Conservation (phyloP, 92 coral and sea anemone species). For the Paramuricea clavata region DNA sequence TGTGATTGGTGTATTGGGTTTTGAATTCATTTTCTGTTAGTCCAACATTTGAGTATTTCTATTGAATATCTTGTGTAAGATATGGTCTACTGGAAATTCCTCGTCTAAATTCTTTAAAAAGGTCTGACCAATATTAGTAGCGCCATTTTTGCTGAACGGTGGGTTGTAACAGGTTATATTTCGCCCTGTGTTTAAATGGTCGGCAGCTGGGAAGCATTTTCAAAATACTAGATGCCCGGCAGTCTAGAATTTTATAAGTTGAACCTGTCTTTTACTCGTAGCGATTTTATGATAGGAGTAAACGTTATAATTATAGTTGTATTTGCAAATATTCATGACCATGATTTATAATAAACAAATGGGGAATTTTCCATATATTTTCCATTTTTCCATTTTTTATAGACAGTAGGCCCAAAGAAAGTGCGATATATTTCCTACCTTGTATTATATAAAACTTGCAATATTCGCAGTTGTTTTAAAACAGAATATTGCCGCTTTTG, state of each 20-base stretch:
- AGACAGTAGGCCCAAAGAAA: neutral
- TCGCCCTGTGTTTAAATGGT: neutral
- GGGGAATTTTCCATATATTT: too few relatives aligned
- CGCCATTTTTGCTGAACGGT: constrained; percentile 6
- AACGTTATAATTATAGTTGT: too few relatives aligned
- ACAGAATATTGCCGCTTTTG: constrained; percentile 6
- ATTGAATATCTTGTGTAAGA: constrained; percentile 28
- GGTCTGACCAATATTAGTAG: constrained; percentile 1
- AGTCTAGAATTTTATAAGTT: neutral
- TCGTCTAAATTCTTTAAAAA: constrained; percentile 6
- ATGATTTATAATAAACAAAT: constrained; percentile 1
- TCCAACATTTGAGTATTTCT: too few relatives aligned
- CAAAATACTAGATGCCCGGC: constrained; percentile 2
- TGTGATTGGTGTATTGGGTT: too few relatives aligned
- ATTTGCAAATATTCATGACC: constrained; percentile 3
- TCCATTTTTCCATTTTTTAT: neutral
- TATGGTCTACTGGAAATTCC: constrained; percentile 31
- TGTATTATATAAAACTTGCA: neutral
- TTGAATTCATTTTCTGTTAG: too few relatives aligned
- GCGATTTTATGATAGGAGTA: neutral
- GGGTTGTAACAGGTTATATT: constrained; percentile 36
- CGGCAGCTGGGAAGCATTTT: neutral
- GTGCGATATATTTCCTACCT: constrained; percentile 1
- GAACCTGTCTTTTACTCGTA: neutral
- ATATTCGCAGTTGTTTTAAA: neutral